Evolutionary conservation across 2,113 vertebrate species (phyloP).

Genomic region (Notarius quadriscutis): DNA sequence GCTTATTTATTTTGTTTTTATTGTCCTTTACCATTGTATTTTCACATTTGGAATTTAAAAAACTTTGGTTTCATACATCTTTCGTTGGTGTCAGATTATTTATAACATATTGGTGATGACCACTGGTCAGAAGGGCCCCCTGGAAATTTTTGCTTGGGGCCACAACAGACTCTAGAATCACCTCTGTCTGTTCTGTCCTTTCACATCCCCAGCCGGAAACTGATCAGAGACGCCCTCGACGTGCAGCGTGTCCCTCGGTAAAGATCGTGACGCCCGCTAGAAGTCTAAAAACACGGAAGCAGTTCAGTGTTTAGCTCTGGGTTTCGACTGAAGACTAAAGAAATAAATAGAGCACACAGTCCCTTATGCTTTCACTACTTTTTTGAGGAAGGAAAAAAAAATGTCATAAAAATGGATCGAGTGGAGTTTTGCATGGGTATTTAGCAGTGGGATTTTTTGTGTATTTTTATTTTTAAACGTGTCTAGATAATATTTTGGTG

Average conservation of each 20-base stretch:
- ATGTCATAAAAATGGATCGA: not conserved
- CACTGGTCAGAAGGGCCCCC: too few species aligned
- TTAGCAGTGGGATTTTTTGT: not conserved
- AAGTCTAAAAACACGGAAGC: not conserved
- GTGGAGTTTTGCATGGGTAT: not conserved
- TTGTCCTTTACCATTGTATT: too few species aligned
- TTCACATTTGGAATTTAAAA: too few species aligned
- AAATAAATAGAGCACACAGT: not conserved
- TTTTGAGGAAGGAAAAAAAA: not conserved
- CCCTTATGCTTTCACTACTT: not conserved
- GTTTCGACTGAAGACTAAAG: not conserved
- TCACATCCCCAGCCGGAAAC: not conserved
- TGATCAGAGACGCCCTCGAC: slow-evolving; percentile 20
- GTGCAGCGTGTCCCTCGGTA: not conserved
- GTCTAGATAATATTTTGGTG: slow-evolving; percentile 2
- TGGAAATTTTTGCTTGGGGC: too few species aligned
- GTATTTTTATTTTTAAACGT: not conserved
- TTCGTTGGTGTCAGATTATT: too few species aligned
- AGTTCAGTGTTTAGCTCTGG: not conserved
- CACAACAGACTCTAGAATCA: too few species aligned
- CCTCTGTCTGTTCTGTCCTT: not conserved
- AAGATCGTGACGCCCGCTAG: not conserved
- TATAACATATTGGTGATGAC: too few species aligned
- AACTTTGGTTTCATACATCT: too few species aligned
- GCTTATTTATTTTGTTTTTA: too few species aligned